Evolutionary conservation across 2,113 vertebrate species (phyloP), one percentile per base, ranked within the genome.

Genomic region (Diphyllodes magnificus): DNA sequence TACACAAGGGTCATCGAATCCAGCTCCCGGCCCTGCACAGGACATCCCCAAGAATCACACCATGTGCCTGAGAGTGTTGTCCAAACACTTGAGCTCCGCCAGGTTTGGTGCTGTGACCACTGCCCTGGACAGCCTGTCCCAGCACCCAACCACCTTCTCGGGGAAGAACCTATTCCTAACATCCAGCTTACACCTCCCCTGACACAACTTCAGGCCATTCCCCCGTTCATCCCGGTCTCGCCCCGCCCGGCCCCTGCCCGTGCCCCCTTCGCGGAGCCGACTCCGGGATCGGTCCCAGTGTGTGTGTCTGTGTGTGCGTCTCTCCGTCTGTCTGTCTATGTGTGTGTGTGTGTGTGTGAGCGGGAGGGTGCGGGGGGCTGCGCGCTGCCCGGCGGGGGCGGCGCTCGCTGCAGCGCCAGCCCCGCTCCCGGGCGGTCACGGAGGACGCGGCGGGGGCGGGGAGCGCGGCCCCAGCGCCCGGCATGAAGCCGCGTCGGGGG

Each of bases 381-480:
- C 14, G 47, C 71, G 9, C 71, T 50, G 61, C 35, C 31, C 61
- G 51, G 21, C 47, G 60, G 93, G 95, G 96, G 88, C 94, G 82
- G 84, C 35, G 91, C 82, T 95, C 84, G 65, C 89, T 39, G 94
- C 88, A 89, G 93, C 42, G 94, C 65, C 77, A 35, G 66, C 84
- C 89, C 96, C 87, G 88, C 90, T 82, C 3, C 71, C 28, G 57
- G 95, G 75, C 78, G 86, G 91, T 66, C 82, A 60, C 64, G 76
- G 87, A 59, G 77, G 91, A 51, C 86, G 66, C 81, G 80, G 49
- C 73, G 75, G 86, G 82, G 86, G 92, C 50, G 87, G 82, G 49
- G 69, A 86, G 63, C 30, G 61, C 69, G 69, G 75, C 86, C 61
- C 47, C 66, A 37, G 73, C 35, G 53, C 72, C 40, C 73, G 66